phyloP scores from a whole-genome alignment of 1,140 invertebrate species.

The Papilio dardanus region DNA sequence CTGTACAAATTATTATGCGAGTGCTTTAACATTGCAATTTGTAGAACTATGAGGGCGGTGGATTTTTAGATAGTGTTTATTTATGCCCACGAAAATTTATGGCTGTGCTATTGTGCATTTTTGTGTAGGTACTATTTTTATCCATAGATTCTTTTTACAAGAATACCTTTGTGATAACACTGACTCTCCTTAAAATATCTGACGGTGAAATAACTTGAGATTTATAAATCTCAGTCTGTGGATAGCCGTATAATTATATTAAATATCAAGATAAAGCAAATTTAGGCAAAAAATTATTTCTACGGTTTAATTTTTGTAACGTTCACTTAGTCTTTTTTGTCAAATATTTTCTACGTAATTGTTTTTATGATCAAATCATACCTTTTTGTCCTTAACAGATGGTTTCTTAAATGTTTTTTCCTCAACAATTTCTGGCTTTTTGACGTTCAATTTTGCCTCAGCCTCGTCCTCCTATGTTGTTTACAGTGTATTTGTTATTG shows the following conservation, averaged over 20 bases:
- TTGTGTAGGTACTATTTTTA: slow-evolving; percentile 21
- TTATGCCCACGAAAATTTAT: not conserved
- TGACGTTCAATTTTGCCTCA: slow-evolving; percentile 74
- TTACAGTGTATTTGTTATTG: slow-evolving; percentile 4
- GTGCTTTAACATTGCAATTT: not conserved
- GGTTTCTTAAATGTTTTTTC: slow-evolving; percentile 76
- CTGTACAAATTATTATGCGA: slow-evolving; percentile 6
- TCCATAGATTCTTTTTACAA: not conserved
- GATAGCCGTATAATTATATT: slow-evolving; percentile 48
- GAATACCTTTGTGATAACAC: slow-evolving; percentile 68
- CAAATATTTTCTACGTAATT: not conserved
- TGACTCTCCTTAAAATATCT: slow-evolving; percentile 61
- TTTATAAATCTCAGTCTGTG: slow-evolving; percentile 54
- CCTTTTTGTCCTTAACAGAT: slow-evolving; percentile 63
- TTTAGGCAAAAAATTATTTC: not conserved
- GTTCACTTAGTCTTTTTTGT: not conserved
- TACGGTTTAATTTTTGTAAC: not conserved
- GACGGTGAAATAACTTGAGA: slow-evolving; percentile 45
- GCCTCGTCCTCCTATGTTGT: slow-evolving; percentile 68
- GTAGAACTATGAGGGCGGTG: slow-evolving; percentile 21
- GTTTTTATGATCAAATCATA: slow-evolving; percentile 43
- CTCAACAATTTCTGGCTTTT: slow-evolving; percentile 78
- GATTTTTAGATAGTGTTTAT: not conserved
- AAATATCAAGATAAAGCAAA: not conserved
- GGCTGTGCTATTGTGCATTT: slow-evolving; percentile 22